These are phyloP conservation scores for Thalassarche chlororhynchos DNA, from an alignment of 2,113 vertebrate genomes.

Conservation along the genomic window DNA sequence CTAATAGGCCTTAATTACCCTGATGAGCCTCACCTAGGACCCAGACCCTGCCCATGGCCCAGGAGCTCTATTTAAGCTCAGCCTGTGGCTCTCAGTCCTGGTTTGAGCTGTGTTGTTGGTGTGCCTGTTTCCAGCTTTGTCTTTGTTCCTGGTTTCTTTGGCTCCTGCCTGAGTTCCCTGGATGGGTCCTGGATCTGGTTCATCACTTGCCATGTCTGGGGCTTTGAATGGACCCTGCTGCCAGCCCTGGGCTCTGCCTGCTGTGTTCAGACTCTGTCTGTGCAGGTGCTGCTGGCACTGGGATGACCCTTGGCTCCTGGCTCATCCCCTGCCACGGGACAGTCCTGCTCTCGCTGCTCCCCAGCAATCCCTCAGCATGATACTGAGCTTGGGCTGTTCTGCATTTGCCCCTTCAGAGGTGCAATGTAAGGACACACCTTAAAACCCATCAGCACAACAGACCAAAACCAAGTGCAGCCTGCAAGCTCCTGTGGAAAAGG, in stretches of 20 bases:
- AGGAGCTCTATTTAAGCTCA: not conserved
- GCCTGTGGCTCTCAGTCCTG: accelerated
- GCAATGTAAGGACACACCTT: not conserved
- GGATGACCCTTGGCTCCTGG: not conserved
- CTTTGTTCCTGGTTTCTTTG: not conserved
- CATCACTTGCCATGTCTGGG: accelerated
- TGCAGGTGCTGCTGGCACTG: not conserved
- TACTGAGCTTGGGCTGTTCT: not conserved
- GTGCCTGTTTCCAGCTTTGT: accelerated
- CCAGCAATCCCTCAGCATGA: not conserved
- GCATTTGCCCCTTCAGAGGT: not conserved
- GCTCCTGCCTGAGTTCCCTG: not conserved
- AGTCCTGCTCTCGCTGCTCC: not conserved
- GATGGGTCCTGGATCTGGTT: not conserved
- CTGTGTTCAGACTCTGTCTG: accelerated
- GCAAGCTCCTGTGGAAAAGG: not conserved
- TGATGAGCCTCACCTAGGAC: not conserved
- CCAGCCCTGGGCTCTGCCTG: not conserved
- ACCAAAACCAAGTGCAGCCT: not conserved
- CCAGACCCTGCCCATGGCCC: not conserved
- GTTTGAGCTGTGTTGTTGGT: not conserved
- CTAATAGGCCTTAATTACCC: not conserved
- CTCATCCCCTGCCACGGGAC: not conserved
- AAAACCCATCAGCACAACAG: not conserved
- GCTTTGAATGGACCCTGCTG: not conserved